Conservation (phyloP, 1,140 invertebrate species). For the Hermatobates lingyangjiaoensis region DNA sequence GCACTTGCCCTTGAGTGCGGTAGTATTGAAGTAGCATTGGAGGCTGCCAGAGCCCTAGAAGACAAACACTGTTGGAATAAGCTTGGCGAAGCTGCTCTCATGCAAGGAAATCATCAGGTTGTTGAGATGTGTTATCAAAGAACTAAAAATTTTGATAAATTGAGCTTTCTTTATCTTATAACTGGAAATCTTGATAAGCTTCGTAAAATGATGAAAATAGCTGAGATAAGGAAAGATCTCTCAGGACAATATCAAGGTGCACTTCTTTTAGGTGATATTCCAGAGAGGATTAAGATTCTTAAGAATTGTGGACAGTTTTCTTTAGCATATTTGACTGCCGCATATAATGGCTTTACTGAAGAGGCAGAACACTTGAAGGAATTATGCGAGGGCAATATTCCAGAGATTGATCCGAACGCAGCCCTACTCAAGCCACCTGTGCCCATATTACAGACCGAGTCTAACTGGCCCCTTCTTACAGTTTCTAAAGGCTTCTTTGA, state of each 20-base stretch:
- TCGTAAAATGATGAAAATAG: conserved; percentile 97
- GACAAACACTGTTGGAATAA: conserved; percentile 91
- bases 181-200: conserved; percentile 97
- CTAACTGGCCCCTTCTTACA: conserved; percentile 91
- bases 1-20: conserved; percentile 93
- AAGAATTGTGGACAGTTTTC: conserved; percentile 44
- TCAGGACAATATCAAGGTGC: conserved; percentile 94
- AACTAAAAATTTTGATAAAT: conserved; percentile 97
- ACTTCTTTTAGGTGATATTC: conserved; percentile 75
- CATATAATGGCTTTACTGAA: conserved; percentile 75
- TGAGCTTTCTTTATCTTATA: conserved; percentile 94
- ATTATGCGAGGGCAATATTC: conserved; percentile 44
- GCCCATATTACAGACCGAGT: conserved; percentile 70
- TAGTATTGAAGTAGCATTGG: conserved; percentile 87
- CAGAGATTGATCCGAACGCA: conserved; percentile 54
- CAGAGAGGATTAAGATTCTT: conserved; percentile 77
- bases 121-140: conserved; percentile 99
- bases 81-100: conserved; percentile 80
- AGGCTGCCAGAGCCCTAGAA: conserved; percentile 86
- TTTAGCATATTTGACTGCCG: conserved; percentile 82
- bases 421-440: conserved; percentile 65
- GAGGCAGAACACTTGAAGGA: conserved; percentile 55
- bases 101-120: conserved; percentile 49
- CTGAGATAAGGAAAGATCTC: conserved; percentile 85
- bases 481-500: conserved; percentile 73